Evolutionary conservation across 2,113 vertebrate genomes (phyloP).

Genomic region (Scopus umbretta): DNA sequence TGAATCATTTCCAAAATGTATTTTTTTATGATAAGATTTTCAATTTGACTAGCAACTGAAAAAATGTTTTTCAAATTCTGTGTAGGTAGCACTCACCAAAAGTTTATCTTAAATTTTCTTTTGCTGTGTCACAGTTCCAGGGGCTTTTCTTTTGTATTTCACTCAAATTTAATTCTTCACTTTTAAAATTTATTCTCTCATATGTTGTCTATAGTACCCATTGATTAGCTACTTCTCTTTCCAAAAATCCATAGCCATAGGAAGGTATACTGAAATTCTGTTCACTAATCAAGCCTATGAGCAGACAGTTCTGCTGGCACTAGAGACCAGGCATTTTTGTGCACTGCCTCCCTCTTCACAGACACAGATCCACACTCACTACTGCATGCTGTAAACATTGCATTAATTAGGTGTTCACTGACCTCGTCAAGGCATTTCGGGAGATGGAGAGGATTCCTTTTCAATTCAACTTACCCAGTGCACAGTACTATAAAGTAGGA

Average conservation of each 20-base stretch:
- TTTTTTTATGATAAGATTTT: background rate
- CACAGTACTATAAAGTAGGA: background rate
- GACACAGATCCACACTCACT: background rate
- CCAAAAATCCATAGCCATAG: background rate
- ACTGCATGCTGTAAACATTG: background rate
- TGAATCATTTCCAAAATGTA: background rate
- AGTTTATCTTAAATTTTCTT: background rate
- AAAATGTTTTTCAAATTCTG: background rate
- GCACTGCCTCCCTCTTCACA: background rate
- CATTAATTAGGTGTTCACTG: background rate
- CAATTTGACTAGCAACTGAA: background rate
- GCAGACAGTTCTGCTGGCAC: background rate
- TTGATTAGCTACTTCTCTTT: background rate
- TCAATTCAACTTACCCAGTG: background rate
- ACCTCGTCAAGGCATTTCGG: background rate
- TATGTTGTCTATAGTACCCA: background rate
- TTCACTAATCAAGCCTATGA: background rate
- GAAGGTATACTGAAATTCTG: background rate
- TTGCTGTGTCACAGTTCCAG: background rate
- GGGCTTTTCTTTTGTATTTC: background rate
- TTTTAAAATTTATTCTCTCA: background rate
- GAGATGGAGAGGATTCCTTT: background rate
- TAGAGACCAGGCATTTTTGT: background rate
- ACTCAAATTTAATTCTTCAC: background rate
- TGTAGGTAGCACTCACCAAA: background rate